Conservation (phyloP, 2,888 invertebrate species). For the Melieria crassipennis region DNA sequence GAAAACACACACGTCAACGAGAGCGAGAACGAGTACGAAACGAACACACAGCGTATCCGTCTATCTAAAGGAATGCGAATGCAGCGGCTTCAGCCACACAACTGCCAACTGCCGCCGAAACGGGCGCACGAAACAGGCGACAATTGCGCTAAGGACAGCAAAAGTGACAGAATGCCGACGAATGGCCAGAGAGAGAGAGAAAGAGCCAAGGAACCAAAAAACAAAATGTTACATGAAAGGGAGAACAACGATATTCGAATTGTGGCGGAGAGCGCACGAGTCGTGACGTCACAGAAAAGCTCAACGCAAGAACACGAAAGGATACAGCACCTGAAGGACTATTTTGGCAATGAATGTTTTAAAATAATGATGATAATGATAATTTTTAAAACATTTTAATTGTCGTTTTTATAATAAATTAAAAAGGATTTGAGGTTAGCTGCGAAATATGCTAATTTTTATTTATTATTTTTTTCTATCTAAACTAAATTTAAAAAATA, state of each 20-base stretch:
- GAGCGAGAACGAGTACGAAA: constrained; percentile 28
- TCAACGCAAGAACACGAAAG: constrained; percentile 11
- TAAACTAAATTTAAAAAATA: too few relatives aligned
- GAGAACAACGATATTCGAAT: neutral
- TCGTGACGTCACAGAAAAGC: constrained; percentile 45
- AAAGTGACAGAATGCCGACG: constrained; percentile 1
- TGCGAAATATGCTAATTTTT: too few relatives aligned
- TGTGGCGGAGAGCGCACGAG: neutral
- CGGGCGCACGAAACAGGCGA: constrained; percentile 15
- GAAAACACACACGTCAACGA: constrained; percentile 19
- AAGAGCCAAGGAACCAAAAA: constrained; percentile 15
- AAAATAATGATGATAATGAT: too few relatives aligned
- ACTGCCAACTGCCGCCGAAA: constrained; percentile 41
- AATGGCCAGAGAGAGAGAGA: constrained; percentile 22
- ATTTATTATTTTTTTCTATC: too few relatives aligned
- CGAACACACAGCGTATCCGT: constrained; percentile 34
- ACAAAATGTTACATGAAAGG: neutral
- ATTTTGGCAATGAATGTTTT: too few relatives aligned
- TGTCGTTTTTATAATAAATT: too few relatives aligned
- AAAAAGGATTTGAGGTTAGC: too few relatives aligned
- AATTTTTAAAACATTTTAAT: too few relatives aligned
- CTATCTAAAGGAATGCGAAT: constrained; percentile 45
- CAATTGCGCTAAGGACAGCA: constrained; percentile 6
- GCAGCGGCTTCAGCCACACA: constrained; percentile 50
- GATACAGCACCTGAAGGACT: too few relatives aligned